These are phyloP conservation scores for Anthrax anthrax DNA, from an alignment of 2,888 invertebrate species.

Conservation along the genomic window DNA sequence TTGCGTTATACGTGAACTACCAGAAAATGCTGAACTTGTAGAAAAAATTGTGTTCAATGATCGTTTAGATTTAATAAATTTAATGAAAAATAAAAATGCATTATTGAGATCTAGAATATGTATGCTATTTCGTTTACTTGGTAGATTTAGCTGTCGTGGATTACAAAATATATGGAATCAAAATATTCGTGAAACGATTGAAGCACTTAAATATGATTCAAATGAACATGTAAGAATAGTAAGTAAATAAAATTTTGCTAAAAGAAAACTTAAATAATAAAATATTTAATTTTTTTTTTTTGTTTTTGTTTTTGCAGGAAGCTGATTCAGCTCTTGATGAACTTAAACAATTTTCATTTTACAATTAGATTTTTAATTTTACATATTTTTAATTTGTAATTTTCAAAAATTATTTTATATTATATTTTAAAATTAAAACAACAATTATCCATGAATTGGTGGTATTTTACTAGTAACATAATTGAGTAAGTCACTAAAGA, in stretches of 20 bases:
- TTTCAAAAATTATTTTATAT: too few species aligned
- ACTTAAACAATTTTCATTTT: constrained; percentile 30
- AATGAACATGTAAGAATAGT: constrained; percentile 22
- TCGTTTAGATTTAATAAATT: constrained; percentile 38
- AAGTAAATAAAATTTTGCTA: constrained; percentile 5
- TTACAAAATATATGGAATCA: constrained; percentile 35
- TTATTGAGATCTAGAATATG: constrained; percentile 50
- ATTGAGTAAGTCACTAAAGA: too few species aligned
- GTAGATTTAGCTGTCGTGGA: constrained; percentile 50
- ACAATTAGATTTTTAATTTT: constrained; percentile 13
- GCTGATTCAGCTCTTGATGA: constrained; percentile 29
- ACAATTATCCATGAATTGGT: too few species aligned
- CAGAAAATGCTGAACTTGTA: constrained; percentile 62
- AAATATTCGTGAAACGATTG: constrained; percentile 23
- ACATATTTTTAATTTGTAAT: too few species aligned
- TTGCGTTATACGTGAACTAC: constrained; percentile 55
- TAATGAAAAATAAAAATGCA: constrained; percentile 44
- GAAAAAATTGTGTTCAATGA: constrained; percentile 50
- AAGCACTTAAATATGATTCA: constrained; percentile 23
- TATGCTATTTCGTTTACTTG: constrained; percentile 53
- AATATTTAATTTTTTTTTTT: not conserved
- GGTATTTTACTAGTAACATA: too few species aligned
- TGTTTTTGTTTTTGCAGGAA: constrained; percentile 17
- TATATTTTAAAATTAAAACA: too few species aligned
- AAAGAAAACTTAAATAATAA: not conserved